Base-by-base conservation (phyloP, 2,113 vertebrate species). In the Mastomys natalensis region DNA sequence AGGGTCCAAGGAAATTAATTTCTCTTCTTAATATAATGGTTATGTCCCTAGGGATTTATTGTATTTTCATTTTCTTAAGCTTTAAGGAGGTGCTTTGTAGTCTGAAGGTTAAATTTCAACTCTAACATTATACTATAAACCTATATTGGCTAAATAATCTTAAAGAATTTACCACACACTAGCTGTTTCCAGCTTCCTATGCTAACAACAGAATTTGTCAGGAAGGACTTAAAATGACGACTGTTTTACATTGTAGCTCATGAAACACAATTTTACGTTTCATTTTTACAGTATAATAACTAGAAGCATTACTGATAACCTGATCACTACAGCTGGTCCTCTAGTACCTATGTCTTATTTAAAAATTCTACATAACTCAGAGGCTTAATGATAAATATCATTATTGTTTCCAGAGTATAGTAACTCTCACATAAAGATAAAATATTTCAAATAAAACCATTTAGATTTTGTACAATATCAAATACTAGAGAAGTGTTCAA, bases 91-190 rank as follows among this genome's bases (percentile, higher is more conserved):
- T n/a, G 86, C 60, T 91, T 96, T 96, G 80, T 55, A 94, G 87
- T 95, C 37, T 87, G 51, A 94, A 94, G 68, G 58, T 95, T 95
- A 96, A 97, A 96, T 95, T 95, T 96, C 60, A 97, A 73, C 92
- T 96, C 93, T 93, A 97, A 80, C 37, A 90, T 92, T 93, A 92
- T n/a, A 89, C 89, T 70, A 78, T 95, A 77, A 89, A 96, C 74
- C 45, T 15, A 2, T 84, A 91, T 2, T 87, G 66, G 68, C 22
- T 95, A 19, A 73, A 15, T 95, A 95, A 90, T 70, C 77, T 88
- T 97, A 88, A 31, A 85, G 26, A 85, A 45, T 91, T 37, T 64
- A 60, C 66, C 29, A 64, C 55, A 66, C 3, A 72, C 4, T 43
- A 45, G 17, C 66, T 77, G 76, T 78, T 31, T 19, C 70, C 60